phyloP scores from a whole-genome alignment of 2,113 vertebrate species.

The Campylomormyrus tamandua region DNA sequence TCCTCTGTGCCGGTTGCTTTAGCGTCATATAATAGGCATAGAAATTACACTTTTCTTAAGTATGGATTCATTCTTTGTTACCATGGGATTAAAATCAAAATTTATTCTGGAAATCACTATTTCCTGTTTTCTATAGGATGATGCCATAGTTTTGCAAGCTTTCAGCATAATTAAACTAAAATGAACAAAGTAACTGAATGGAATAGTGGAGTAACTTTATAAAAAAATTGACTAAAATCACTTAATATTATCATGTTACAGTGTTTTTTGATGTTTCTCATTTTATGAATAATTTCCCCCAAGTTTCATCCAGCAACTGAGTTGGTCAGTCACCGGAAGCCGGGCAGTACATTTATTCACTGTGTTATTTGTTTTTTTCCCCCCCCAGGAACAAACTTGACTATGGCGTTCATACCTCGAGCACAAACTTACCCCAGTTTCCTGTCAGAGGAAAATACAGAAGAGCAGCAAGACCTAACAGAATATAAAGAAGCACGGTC shows the following conservation, averaged over 20 bases:
- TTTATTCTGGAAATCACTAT: not conserved
- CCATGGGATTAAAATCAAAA: not conserved
- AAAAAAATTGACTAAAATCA: not conserved
- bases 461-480: slow-evolving; percentile 43
- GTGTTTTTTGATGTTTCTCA: not conserved
- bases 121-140: not conserved
- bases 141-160: not conserved
- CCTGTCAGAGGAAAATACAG: slow-evolving; percentile 66
- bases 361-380: not conserved
- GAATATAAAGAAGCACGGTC: slow-evolving; percentile 62
- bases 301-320: not conserved
- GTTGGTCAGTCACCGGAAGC: not conserved
- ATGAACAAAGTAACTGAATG: not conserved
- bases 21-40: not conserved
- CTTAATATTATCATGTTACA: not conserved
- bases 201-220: not conserved
- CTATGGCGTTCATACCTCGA: slow-evolving; percentile 77
- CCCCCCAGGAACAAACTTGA: slow-evolving; percentile 64
- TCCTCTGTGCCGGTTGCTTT: not conserved
- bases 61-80: not conserved
- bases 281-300: not conserved
- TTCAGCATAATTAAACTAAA: not conserved
- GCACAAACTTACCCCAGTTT: slow-evolving; percentile 94
- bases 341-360: not conserved
- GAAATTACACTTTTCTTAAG: not conserved